Conservation (phyloP, 64 coral and sea anemone genomes). For the Pocillopora verrucosa region DNA sequence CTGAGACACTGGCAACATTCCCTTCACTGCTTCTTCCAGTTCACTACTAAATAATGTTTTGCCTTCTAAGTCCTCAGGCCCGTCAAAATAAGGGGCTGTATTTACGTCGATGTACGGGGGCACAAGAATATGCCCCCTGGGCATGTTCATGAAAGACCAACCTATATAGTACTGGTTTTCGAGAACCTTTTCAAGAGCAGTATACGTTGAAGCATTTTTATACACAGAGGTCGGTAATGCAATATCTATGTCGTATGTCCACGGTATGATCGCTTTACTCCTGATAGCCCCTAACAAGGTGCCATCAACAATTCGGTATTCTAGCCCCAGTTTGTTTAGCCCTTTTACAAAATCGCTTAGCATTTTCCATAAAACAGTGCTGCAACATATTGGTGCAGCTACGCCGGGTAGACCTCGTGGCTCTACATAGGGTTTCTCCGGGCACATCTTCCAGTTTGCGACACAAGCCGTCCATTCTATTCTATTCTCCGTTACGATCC, state of each 20-base stretch:
- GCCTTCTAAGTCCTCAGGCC: constrained; percentile 35
- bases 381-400: constrained; percentile 53
- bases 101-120: constrained; percentile 50
- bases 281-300: constrained; percentile 63
- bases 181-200: constrained; percentile 25
- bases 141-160: constrained; percentile 17
- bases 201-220: constrained; percentile 1
- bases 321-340: constrained; percentile 44
- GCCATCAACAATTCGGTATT: constrained; percentile 54
- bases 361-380: constrained; percentile 49
- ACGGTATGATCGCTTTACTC: constrained; percentile 66
- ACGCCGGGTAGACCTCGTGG: constrained; percentile 27
- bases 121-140: constrained; percentile 46
- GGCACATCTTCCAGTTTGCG: constrained; percentile 40
- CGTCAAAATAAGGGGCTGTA: constrained; percentile 44
- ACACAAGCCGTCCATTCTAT: constrained; percentile 64
- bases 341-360: constrained; percentile 53
- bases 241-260: constrained; percentile 73
- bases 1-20: constrained; percentile 16
- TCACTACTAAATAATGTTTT: constrained; percentile 61
- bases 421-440: constrained; percentile 18
- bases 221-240: constrained; percentile 7
- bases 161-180: constrained; percentile 34
- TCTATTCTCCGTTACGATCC: constrained; percentile 60
- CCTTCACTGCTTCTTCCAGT: constrained; percentile 36